Conservation (phyloP, 2,888 invertebrate genomes). For the Cheilosia variabilis region DNA sequence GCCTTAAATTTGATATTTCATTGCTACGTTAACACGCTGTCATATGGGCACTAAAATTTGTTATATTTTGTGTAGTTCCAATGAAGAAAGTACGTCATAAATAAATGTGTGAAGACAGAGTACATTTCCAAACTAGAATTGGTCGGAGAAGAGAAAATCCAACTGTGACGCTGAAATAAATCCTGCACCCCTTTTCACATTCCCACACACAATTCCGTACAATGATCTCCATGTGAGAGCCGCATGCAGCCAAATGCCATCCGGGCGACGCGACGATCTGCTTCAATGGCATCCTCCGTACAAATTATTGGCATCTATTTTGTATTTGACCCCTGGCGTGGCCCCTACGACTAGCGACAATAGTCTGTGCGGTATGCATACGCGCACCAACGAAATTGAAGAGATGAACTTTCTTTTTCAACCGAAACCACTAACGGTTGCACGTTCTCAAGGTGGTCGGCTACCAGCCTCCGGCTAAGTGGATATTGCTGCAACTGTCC, state of each 20-base stretch:
- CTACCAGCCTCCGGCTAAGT: conserved; percentile 11
- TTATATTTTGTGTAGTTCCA: no score
- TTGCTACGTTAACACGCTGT: no score
- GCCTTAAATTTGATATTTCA: no score
- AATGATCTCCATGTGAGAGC: neutral
- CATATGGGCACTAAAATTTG: no score
- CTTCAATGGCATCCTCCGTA: conserved; percentile 4
- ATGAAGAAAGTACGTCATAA: no score
- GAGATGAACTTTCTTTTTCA: conserved; percentile 54
- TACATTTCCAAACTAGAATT: no score
- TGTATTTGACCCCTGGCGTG: conserved; percentile 40
- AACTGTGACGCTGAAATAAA: no score
- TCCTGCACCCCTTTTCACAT: neutral
- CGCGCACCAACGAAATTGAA: conserved; percentile 29
- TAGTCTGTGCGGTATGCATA: conserved; percentile 12
- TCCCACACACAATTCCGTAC: neutral
- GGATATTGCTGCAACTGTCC: conserved; percentile 8
- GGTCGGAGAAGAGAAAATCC: no score
- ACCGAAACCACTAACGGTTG: neutral
- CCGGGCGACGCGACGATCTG: neutral
- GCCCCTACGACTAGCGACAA: conserved; percentile 36
- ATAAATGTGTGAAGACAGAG: no score
- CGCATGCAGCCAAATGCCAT: neutral
- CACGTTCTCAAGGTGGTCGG: conserved; percentile 44
- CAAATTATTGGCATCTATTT: conserved; percentile 39